A percentile compares a stretch with the other conserved stretches of the same genome.
These are phyloP conservation scores for Drosophila longiperda DNA, from an alignment of 2,888 invertebrate species.

Conservation along the genomic window DNA sequence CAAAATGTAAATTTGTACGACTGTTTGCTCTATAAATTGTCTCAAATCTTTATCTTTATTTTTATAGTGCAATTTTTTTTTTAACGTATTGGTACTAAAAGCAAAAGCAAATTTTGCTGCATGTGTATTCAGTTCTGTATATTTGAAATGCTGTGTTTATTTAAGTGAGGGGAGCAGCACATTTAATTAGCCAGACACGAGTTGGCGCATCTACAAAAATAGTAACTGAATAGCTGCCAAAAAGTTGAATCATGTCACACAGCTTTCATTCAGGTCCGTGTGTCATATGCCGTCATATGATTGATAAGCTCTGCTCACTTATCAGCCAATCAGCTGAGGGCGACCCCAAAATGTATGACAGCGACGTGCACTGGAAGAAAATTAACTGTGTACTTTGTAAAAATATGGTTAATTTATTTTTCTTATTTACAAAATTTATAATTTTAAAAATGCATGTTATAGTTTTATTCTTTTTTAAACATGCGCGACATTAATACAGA, in stretches of 20 bases:
- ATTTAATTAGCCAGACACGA: constrained; percentile 32
- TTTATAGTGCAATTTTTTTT: constrained; percentile 17
- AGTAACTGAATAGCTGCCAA: constrained; percentile 38
- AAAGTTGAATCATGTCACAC: constrained; percentile 7
- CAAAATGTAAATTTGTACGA: constrained; percentile 44
- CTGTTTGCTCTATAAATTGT: constrained; percentile 33
- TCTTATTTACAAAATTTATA: background rate
- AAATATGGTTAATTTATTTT: background rate
- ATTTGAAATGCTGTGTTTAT: constrained; percentile 42
- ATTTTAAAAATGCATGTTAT: background rate
- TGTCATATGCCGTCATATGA: constrained; percentile 27
- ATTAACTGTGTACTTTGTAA: background rate
- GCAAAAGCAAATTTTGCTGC: constrained; percentile 38
- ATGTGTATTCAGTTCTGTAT: constrained; percentile 2
- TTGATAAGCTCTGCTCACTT: constrained; percentile 41
- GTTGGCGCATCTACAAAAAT: constrained; percentile 51
- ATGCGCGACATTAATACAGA: background rate
- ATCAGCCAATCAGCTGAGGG: constrained; percentile 35
- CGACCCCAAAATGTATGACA: constrained; percentile 26
- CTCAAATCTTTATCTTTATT: constrained; percentile 4
- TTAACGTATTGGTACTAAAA: constrained; percentile 40
- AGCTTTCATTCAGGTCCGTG: constrained; percentile 13
- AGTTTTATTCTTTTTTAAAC: background rate
- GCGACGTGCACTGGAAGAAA: background rate
- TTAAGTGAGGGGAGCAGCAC: constrained; percentile 37